A percentile compares a stretch with the other conserved stretches of the same genome.
Evolutionary conservation across 2,888 invertebrate species (phyloP).

Genomic region (Hypsopygia costalis): DNA sequence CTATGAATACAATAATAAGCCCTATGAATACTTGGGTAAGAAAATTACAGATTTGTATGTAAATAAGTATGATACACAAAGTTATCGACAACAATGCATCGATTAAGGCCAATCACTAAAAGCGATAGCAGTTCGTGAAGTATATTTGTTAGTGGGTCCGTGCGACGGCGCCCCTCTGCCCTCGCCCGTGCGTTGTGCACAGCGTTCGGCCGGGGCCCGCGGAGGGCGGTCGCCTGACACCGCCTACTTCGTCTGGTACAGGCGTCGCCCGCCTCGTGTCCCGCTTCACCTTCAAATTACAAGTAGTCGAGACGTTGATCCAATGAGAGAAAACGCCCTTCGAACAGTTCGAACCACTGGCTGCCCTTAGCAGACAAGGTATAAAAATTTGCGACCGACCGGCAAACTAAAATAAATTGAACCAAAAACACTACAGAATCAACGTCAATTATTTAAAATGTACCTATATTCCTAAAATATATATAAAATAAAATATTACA

Average conservation of each 20-base stretch:
- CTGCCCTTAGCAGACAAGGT: constrained; percentile 25
- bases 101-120: constrained; percentile 51
- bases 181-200: constrained; percentile 69
- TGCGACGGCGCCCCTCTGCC: constrained; percentile 71
- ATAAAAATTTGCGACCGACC: constrained; percentile 18
- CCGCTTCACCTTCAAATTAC: constrained; percentile 65
- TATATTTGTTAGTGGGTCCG: constrained; percentile 72
- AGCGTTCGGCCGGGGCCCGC: constrained; percentile 69
- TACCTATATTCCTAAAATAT: too few relatives aligned
- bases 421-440: too few relatives aligned
- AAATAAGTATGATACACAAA: background rate
- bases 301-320: constrained; percentile 43
- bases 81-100: constrained; percentile 39
- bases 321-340: constrained; percentile 59
- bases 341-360: constrained; percentile 41
- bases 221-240: constrained; percentile 76
- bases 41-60: too few relatives aligned
- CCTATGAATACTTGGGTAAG: too few relatives aligned
- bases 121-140: constrained; percentile 69
- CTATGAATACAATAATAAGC: too few relatives aligned
- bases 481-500: too few relatives aligned
- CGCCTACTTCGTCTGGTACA: constrained; percentile 79
- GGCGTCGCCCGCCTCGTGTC: constrained; percentile 74
- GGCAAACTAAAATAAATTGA: background rate
- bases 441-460: too few relatives aligned